A percentile compares a stretch with the other conserved stretches of the same genome.
Evolutionary conservation across 2,888 invertebrate species (phyloP).

Genomic region (Melanostoma mellinum): DNA sequence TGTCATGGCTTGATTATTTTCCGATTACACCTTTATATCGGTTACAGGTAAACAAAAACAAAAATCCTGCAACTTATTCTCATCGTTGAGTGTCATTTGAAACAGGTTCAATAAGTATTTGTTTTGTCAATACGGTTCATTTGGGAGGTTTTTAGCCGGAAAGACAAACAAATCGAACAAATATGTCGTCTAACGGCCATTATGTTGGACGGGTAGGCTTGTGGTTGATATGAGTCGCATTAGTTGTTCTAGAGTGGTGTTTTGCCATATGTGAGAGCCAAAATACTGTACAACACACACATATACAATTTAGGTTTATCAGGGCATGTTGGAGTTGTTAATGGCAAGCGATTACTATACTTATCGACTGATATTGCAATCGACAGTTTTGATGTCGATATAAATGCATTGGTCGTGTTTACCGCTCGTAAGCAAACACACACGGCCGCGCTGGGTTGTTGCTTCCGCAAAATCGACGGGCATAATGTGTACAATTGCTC

Average conservation of each 20-base stretch:
- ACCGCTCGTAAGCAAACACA: conserved; percentile 12
- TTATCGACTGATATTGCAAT: conserved; percentile 41
- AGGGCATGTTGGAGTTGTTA: conserved; percentile 23
- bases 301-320: conserved; percentile 28
- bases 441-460: background rate
- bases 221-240: background rate
- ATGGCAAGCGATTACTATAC: conserved; percentile 29
- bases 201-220: background rate
- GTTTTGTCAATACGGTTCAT: conserved; percentile 32
- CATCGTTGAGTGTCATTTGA: background rate
- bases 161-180: conserved; percentile 33
- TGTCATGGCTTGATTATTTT: conserved; percentile 72
- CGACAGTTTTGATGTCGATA: conserved; percentile 29
- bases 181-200: background rate
- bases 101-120: conserved; percentile 18
- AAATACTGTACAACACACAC: background rate
- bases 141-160: conserved; percentile 24
- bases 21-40: conserved; percentile 66
- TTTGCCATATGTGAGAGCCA: conserved; percentile 1
- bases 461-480: background rate
- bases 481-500: conserved; percentile 12
- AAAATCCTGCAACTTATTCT: conserved; percentile 6
- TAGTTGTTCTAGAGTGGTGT: conserved; percentile 1
- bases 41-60: conserved; percentile 5
- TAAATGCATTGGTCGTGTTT: background rate